phyloP scores from a whole-genome alignment of 2,888 invertebrate genomes.

The Sesamia inferens region DNA sequence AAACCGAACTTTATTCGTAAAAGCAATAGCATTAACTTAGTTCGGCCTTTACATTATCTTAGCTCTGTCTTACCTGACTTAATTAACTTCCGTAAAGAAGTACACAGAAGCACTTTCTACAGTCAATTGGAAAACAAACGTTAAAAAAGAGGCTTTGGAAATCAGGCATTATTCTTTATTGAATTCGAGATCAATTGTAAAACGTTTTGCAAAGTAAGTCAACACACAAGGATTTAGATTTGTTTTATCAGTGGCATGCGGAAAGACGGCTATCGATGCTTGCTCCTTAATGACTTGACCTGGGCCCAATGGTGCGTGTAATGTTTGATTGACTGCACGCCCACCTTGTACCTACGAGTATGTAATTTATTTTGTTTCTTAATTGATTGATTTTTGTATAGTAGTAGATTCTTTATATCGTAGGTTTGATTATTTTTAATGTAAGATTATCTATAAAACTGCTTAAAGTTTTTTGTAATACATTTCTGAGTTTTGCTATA shows the following conservation, averaged over 20 bases:
- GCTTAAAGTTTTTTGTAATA: not conserved
- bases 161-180: slow-evolving; percentile 37
- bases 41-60: slow-evolving; percentile 11
- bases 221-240: slow-evolving; percentile 59
- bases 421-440: slow-evolving; percentile 5
- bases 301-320: slow-evolving; percentile 66
- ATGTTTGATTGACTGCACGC: slow-evolving; percentile 63
- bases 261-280: slow-evolving; percentile 55
- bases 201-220: slow-evolving; percentile 61
- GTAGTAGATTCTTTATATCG: slow-evolving; percentile 5
- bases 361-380: slow-evolving; percentile 46
- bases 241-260: slow-evolving; percentile 62
- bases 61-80: slow-evolving; percentile 5
- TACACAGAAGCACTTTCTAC: slow-evolving; percentile 21
- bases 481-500: not conserved
- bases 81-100: slow-evolving; percentile 50
- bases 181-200: slow-evolving; percentile 44
- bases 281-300: slow-evolving; percentile 72
- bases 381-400: slow-evolving; percentile 16
- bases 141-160: slow-evolving; percentile 28
- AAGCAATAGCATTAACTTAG: slow-evolving; percentile 35
- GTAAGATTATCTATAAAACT: not conserved
- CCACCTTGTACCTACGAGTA: slow-evolving; percentile 22
- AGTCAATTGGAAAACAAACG: slow-evolving; percentile 24
- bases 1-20: slow-evolving; percentile 33